Conservation (phyloP, 2,113 vertebrate genomes). For the Gobio gobio region DNA sequence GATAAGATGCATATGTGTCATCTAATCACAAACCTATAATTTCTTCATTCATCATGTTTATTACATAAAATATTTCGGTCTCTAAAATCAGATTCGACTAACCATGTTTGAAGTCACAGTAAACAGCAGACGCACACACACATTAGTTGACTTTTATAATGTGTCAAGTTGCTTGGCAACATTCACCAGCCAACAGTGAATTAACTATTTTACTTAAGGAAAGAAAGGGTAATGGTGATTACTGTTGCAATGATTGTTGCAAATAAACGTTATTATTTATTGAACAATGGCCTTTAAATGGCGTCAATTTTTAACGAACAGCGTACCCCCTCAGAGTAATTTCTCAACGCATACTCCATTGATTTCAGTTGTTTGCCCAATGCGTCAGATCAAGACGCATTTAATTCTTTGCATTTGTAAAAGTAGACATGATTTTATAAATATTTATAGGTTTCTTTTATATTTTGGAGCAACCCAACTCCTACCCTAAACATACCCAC, state of each 20-base stretch:
- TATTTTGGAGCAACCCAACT: too few species aligned
- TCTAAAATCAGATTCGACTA: neutral
- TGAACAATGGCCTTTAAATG: neutral
- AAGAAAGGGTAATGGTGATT: neutral
- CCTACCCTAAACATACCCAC: too few species aligned
- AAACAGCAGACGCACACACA: neutral
- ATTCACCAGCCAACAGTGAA: neutral
- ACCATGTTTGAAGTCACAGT: neutral
- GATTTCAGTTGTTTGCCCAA: neutral
- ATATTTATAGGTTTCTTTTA: too few species aligned
- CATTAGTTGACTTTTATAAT: neutral
- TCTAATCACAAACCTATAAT: constrained; percentile 16
- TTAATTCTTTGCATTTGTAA: too few species aligned
- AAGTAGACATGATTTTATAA: too few species aligned
- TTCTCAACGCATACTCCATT: too few species aligned
- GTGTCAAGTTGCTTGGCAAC: neutral
- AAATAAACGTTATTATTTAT: neutral
- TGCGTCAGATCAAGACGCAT: too few species aligned
- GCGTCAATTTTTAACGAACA: too few species aligned
- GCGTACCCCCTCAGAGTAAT: too few species aligned
- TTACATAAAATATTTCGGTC: neutral
- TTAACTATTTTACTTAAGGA: neutral
- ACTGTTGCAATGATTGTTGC: neutral
- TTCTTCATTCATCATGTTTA: constrained; percentile 8
- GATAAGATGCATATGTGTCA: neutral